Evolutionary conservation across 2,888 invertebrate genomes (phyloP).

Genomic region (Deilephila elpenor): DNA sequence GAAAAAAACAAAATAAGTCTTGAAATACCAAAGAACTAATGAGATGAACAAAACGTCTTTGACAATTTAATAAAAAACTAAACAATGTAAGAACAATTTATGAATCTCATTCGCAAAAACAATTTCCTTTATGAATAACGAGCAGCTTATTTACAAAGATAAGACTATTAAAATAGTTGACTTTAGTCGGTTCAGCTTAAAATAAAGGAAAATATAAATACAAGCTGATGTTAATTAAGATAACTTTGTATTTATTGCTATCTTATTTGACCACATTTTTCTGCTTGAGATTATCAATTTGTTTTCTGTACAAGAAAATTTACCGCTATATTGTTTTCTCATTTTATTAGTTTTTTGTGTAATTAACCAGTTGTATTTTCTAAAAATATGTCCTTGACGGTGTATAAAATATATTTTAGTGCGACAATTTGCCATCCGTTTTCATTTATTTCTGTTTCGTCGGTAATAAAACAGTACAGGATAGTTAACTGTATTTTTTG

Average conservation of each 20-base stretch:
- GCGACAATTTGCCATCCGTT: too few relatives aligned
- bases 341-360: too few relatives aligned
- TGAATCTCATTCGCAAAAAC: not conserved
- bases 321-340: not conserved
- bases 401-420: too few relatives aligned
- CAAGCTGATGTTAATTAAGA: constrained; percentile 30
- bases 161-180: constrained; percentile 11
- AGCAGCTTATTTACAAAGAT: constrained; percentile 6
- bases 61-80: too few relatives aligned
- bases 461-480: too few relatives aligned
- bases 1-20: too few relatives aligned
- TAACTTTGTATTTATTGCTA: constrained; percentile 16
- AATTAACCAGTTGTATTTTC: too few relatives aligned
- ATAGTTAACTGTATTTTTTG: too few relatives aligned
- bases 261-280: constrained; percentile 14
- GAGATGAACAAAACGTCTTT: too few relatives aligned
- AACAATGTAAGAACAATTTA: not conserved
- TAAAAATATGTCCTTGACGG: not conserved
- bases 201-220: constrained; percentile 16
- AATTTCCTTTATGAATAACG: not conserved
- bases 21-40: too few relatives aligned
- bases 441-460: too few relatives aligned
- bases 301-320: not conserved
- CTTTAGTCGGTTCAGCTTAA: constrained; percentile 2
- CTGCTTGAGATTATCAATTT: not conserved